These are phyloP conservation scores for Centropus bengalensis DNA, from an alignment of 2,113 vertebrate species.

Conservation along the genomic window DNA sequence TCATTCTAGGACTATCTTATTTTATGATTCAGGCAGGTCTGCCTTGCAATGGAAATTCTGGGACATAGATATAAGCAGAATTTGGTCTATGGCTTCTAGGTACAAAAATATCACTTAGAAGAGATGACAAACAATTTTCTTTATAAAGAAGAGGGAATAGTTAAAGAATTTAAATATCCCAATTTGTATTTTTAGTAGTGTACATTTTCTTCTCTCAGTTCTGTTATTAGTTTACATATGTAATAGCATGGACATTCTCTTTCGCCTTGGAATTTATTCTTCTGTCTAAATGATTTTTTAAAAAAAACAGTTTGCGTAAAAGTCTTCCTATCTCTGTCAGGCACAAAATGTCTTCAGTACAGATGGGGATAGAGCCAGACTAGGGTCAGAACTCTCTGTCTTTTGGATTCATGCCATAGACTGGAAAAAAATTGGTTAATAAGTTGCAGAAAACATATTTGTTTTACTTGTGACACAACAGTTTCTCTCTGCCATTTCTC, in stretches of 20 bases:
- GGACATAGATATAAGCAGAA: not conserved
- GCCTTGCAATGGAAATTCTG: conserved; percentile 10
- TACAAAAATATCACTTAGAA: not conserved
- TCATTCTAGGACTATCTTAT: conserved; percentile 14
- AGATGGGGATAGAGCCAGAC: not conserved
- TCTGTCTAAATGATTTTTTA: not conserved
- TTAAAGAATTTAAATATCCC: not conserved
- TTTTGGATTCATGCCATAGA: not conserved
- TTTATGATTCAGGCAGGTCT: not conserved
- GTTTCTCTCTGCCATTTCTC: not conserved
- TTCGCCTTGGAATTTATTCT: not conserved
- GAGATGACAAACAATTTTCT: not conserved
- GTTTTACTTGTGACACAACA: not conserved
- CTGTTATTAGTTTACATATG: not conserved
- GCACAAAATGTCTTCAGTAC: not conserved
- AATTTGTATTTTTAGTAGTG: not conserved
- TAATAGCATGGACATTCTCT: not conserved
- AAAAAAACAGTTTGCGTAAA: rapidly evolving
- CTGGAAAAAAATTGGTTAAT: not conserved
- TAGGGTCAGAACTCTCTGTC: not conserved
- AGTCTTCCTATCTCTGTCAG: not conserved
- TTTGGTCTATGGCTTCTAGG: conserved; percentile 1
- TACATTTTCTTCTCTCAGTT: not conserved
- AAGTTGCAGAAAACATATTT: not conserved
- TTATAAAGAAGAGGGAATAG: not conserved